Evolutionary conservation across 2,888 invertebrate genomes (phyloP).

Genomic region (Sialis fuliginosa): DNA sequence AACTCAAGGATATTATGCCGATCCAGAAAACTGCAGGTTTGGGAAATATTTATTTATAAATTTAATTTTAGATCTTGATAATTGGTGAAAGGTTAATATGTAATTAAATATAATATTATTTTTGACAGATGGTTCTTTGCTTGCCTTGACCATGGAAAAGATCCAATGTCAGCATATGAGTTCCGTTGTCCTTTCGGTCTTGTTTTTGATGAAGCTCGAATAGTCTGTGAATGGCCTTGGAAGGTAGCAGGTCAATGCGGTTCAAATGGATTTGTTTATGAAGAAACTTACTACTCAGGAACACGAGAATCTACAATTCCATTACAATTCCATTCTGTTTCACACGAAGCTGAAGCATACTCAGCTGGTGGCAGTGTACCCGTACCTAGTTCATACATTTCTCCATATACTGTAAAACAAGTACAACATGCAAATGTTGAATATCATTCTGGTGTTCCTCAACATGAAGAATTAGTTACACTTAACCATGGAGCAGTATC

Average conservation of each 20-base stretch:
- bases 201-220: conserved; percentile 50
- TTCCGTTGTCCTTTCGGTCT: conserved; percentile 67
- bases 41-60: not conserved
- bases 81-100: no score
- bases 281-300: not conserved
- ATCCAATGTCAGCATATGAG: conserved; percentile 50
- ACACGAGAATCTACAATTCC: not conserved
- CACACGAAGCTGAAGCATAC: no score
- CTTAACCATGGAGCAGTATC: no score
- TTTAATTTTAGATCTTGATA: no score
- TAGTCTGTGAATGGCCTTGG: conserved; percentile 70
- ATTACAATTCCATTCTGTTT: no score
- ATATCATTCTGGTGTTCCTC: no score
- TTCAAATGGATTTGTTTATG: not conserved
- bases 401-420: no score
- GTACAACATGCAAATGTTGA: no score
- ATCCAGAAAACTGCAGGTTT: conserved; percentile 52
- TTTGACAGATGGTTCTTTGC: conserved; percentile 56
- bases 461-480: no score
- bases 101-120: no score
- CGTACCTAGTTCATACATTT: no score
- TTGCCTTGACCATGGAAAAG: conserved; percentile 51
- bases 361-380: no score
- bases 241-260: conserved; percentile 42
- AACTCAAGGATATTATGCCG: conserved; percentile 54